A percentile compares a stretch with the other conserved stretches of the same genome.
Conservation (phyloP, 1,140 invertebrate species). For the Drosophila nannoptera region DNA sequence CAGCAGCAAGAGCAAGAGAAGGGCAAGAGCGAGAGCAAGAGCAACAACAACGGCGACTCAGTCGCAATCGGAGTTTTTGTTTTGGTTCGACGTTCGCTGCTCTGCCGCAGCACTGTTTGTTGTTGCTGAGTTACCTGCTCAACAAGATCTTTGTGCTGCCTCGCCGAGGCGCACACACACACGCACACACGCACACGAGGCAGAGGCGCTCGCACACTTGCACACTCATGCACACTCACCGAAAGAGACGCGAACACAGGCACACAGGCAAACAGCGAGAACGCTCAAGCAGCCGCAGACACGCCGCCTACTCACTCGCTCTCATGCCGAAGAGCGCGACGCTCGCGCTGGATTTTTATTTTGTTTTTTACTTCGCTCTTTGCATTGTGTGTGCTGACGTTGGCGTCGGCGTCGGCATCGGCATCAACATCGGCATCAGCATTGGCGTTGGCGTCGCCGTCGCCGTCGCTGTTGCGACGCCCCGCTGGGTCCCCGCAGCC, state of each 20-base stretch:
- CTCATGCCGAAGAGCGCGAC: constrained; percentile 39
- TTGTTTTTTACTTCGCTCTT: constrained; percentile 43
- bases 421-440: neutral
- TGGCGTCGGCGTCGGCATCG: constrained; percentile 7
- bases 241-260: neutral
- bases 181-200: constrained; percentile 6
- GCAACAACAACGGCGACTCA: constrained; percentile 34
- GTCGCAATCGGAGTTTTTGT: constrained; percentile 69
- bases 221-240: neutral
- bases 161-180: constrained; percentile 27
- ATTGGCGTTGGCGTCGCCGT: neutral
- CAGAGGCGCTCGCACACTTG: constrained; percentile 2
- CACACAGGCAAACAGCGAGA: constrained; percentile 12
- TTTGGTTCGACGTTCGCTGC: constrained; percentile 69
- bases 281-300: constrained; percentile 2
- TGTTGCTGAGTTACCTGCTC: constrained; percentile 62
- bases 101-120: constrained; percentile 41
- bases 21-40: constrained; percentile 12
- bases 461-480: constrained; percentile 11
- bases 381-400: constrained; percentile 22
- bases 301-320: constrained; percentile 55
- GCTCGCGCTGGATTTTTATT: constrained; percentile 22
- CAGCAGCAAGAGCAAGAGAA: constrained; percentile 7
- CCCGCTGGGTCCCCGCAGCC: constrained; percentile 39
- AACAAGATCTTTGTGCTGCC: constrained; percentile 69